Conservation (phyloP, 2,888 invertebrate species). For the Eudemis profundana region DNA sequence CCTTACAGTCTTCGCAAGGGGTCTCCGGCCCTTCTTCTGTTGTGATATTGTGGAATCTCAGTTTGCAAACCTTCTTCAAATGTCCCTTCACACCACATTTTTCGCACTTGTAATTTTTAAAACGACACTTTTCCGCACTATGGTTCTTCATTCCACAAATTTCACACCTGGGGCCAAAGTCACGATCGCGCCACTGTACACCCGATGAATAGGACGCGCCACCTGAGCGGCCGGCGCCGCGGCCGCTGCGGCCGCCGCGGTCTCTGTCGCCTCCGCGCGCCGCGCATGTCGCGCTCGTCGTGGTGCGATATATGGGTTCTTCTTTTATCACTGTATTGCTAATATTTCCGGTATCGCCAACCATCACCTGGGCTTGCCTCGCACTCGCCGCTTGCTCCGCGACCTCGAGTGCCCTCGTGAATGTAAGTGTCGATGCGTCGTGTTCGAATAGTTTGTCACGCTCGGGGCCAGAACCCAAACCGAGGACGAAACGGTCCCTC, state of each 20-base stretch:
- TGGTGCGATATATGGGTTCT: constrained; percentile 44
- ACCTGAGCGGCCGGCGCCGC: neutral
- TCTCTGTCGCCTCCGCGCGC: neutral
- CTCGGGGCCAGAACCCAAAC: constrained; percentile 44
- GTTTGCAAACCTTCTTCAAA: too few relatives aligned
- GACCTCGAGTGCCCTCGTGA: constrained; percentile 42
- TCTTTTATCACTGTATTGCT: constrained; percentile 36
- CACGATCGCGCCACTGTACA: too few relatives aligned
- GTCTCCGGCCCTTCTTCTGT: too few relatives aligned
- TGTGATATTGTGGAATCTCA: too few relatives aligned
- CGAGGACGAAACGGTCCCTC: constrained; percentile 48
- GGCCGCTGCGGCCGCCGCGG: constrained; percentile 4
- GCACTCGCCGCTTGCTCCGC: constrained; percentile 40
- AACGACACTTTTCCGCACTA: constrained; percentile 41
- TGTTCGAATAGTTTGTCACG: constrained; percentile 44
- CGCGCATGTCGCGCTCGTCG: constrained; percentile 9
- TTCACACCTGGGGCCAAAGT: too few relatives aligned
- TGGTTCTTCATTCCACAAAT: constrained; percentile 47
- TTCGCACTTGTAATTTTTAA: too few relatives aligned
- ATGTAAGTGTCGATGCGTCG: constrained; percentile 34
- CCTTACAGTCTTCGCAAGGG: too few relatives aligned
- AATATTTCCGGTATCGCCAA: neutral
- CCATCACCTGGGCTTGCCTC: constrained; percentile 16
- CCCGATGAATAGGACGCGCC: neutral
- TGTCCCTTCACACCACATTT: too few relatives aligned